phyloP scores from a whole-genome alignment of 2,797 vertebrate species.

The Erethizon dorsatum region DNA sequence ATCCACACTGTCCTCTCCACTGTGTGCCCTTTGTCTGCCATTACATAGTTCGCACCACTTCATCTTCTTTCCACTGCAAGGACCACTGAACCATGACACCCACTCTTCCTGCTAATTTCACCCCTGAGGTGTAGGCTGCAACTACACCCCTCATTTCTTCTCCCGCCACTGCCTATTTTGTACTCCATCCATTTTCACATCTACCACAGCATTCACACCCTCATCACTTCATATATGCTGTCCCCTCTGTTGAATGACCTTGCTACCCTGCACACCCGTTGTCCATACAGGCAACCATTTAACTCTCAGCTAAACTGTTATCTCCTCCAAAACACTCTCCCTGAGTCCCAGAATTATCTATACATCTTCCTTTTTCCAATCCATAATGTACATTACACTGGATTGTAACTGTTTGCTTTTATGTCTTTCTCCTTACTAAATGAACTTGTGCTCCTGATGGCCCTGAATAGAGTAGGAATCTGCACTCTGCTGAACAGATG shows the following conservation, averaged over 20 bases:
- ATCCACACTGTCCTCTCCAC: not conserved
- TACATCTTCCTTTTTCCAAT: not conserved
- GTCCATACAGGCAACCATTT: not conserved
- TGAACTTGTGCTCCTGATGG: not conserved
- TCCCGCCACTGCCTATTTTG: not conserved
- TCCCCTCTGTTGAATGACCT: not conserved
- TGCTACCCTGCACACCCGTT: rapidly evolving
- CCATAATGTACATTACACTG: not conserved
- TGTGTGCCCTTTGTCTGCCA: not conserved
- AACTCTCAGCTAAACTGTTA: not conserved
- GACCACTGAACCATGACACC: not conserved
- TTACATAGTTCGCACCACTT: not conserved
- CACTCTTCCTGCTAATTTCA: not conserved
- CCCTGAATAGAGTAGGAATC: not conserved
- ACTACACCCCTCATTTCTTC: not conserved
- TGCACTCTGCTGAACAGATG: not conserved
- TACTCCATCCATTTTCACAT: not conserved
- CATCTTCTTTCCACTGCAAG: not conserved
- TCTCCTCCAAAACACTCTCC: not conserved
- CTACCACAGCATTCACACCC: not conserved
- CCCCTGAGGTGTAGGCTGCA: not conserved
- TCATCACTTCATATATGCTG: not conserved
- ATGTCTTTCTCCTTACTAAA: not conserved
- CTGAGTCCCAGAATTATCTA: not conserved
- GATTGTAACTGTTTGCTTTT: not conserved